These are phyloP conservation scores for Cephonodes hylas DNA, from an alignment of 2,888 invertebrate species.

Conservation along the genomic window DNA sequence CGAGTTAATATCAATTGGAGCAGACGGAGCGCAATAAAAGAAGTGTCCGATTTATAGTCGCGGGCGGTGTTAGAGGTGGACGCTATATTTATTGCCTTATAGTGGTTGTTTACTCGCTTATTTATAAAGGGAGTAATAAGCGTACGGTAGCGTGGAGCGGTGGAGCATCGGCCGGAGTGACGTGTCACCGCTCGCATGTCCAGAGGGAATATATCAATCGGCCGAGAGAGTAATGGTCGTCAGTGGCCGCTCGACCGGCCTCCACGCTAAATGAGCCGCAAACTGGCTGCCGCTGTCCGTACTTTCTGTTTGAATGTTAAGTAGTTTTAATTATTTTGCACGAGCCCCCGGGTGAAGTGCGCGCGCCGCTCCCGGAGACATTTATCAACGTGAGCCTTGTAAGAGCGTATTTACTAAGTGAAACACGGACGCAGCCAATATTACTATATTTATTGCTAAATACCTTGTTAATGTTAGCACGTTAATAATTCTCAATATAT, in stretches of 20 bases:
- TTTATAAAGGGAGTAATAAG: constrained; percentile 35
- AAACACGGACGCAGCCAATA: constrained; percentile 47
- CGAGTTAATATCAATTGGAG: constrained; percentile 60
- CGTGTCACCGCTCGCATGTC: constrained; percentile 79
- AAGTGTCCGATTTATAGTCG: constrained; percentile 63
- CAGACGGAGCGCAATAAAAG: constrained; percentile 62
- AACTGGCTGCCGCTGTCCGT: constrained; percentile 51
- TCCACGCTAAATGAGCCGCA: constrained; percentile 63
- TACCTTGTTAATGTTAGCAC: constrained; percentile 39
- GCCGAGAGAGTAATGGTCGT: constrained; percentile 66
- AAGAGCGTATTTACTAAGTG: constrained; percentile 41
- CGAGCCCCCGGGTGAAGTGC: constrained; percentile 61
- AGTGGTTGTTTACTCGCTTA: constrained; percentile 44
- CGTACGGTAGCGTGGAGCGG: constrained; percentile 20
- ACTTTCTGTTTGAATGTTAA: constrained; percentile 76
- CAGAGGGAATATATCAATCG: constrained; percentile 74
- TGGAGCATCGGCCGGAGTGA: constrained; percentile 46
- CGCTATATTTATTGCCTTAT: constrained; percentile 60
- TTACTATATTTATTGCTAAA: constrained; percentile 47
- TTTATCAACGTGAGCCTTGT: constrained; percentile 55
- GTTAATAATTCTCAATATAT: not conserved
- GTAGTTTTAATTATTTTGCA: constrained; percentile 79
- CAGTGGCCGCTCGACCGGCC: constrained; percentile 48
- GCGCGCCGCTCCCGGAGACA: constrained; percentile 51
- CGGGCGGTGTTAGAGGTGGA: constrained; percentile 55